These are phyloP conservation scores for Acronicta alni DNA, from an alignment of 2,888 invertebrate species.

Conservation along the genomic window DNA sequence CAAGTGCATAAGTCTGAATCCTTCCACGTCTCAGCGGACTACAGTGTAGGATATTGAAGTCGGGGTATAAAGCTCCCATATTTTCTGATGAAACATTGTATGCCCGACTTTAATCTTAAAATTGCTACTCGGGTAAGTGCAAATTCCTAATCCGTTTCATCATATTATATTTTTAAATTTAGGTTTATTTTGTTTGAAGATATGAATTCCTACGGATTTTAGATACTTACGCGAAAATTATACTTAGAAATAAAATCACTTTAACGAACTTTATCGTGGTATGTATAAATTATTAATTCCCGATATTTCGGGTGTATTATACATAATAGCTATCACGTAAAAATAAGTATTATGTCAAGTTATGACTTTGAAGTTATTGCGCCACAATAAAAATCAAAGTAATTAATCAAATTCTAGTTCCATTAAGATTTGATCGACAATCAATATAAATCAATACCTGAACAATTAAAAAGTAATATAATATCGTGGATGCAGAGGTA, in stretches of 20 bases:
- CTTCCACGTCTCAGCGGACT: slow-evolving; percentile 8
- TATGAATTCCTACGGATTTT: neutral
- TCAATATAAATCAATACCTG: slow-evolving; percentile 12
- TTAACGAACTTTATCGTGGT: too few relatives aligned
- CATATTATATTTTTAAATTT: slow-evolving; percentile 17
- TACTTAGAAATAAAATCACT: too few relatives aligned
- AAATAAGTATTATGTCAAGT: neutral
- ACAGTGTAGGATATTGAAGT: slow-evolving; percentile 30
- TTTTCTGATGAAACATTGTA: slow-evolving; percentile 37
- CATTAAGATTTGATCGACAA: slow-evolving; percentile 26
- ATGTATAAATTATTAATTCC: too few relatives aligned
- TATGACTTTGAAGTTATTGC: slow-evolving; percentile 11
- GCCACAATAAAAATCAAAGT: slow-evolving; percentile 4
- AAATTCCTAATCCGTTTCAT: slow-evolving; percentile 32
- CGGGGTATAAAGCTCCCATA: slow-evolving; percentile 32
- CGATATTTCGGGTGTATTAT: too few relatives aligned
- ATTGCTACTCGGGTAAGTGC: slow-evolving; percentile 24
- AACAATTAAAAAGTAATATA: slow-evolving; percentile 24
- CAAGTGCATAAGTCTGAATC: slow-evolving; percentile 3
- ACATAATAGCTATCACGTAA: too few relatives aligned
- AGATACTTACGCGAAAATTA: too few relatives aligned
- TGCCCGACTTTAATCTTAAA: slow-evolving; percentile 33
- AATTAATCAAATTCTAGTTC: slow-evolving; percentile 13
- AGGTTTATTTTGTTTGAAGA: slow-evolving; percentile 25
- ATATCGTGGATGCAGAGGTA: slow-evolving; percentile 9